Base-by-base conservation (phyloP, 2,113 vertebrate species). In the Erinaceus europaeus region DNA sequence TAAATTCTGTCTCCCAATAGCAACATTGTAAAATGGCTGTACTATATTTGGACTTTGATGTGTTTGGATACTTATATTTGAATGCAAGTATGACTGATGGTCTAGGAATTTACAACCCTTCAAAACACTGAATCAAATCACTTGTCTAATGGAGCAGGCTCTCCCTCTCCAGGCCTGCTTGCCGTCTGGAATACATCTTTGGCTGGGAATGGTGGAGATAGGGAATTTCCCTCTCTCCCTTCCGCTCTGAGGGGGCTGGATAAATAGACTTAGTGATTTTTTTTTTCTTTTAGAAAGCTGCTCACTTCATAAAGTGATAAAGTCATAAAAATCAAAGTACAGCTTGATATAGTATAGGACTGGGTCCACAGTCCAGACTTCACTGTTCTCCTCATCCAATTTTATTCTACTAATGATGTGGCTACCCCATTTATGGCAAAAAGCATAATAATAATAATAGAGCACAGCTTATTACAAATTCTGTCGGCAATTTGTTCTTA, bases 31-130 rank as follows among this genome's bases (percentile, higher is more conserved):
- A 88, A 87, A 52, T 14, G 84, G 75, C 12, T 78, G 74, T 36
- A 44, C 94, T 89, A 93, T 94, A 93, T 94, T 94, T 94, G 90
- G 94, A 84, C 67, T 87, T 68, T 3, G 53, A 92, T 93, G 94
- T 92, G 74, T 93, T 82, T 89, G 65, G 83, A 84, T 93, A 89
- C 94, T 92, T 92, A 93, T 79, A 94, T 90, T 79, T 94, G 92
- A 94, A 93, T 94, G 89, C 93, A 94, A 93, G 90, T 90, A 93
- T 94, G 94, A 95, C 95, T 89, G 93, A 95, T 92, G 89, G 90
- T 93, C 89, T 95, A 95, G 90, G 94, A 95, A 96, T 95, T 95
- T 89, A 91, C 73, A 90, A 29, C 18, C 57, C 64, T 95, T 91
- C 86, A 55, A 48, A 92, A 92, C 86, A 67, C 82, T 93, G 84